These are phyloP conservation scores for Notocelia uddmanniana DNA, from an alignment of 2,888 invertebrate species.

Conservation along the genomic window DNA sequence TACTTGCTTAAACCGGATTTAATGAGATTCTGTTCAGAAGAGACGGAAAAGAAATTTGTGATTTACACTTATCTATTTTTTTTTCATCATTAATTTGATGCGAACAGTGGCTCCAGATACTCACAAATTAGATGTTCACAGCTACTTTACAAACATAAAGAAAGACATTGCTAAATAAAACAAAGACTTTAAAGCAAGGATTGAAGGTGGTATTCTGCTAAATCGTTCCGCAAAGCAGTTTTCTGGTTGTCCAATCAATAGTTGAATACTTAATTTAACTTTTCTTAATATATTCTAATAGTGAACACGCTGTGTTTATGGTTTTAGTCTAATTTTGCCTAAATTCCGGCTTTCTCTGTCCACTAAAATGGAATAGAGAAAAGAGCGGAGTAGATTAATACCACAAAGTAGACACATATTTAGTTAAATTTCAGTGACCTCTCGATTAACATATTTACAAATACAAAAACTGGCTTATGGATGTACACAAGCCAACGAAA, in stretches of 20 bases:
- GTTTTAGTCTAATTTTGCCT: conserved; percentile 45
- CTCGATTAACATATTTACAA: neutral
- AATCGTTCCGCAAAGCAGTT: neutral
- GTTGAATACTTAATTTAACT: conserved; percentile 36
- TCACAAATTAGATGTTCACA: conserved; percentile 48
- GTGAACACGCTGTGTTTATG: conserved; percentile 54
- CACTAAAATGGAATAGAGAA: neutral
- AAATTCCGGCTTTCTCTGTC: conserved; percentile 62
- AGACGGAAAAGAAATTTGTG: conserved; percentile 37
- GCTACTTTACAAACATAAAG: conserved; percentile 11
- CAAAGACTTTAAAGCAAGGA: neutral
- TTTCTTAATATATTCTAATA: conserved; percentile 46
- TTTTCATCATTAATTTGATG: conserved; percentile 24
- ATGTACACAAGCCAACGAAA: too few species aligned
- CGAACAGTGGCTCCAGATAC: conserved; percentile 32
- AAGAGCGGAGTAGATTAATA: neutral
- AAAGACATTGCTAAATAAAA: neutral
- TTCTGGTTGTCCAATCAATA: conserved; percentile 32
- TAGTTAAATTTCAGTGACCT: neutral
- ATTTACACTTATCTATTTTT: conserved; percentile 26
- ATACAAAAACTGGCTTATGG: neutral
- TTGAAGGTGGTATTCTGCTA: neutral
- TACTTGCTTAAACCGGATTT: conserved; percentile 20
- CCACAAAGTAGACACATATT: too few species aligned
- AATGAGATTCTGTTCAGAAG: neutral